Evolutionary conservation across 2,797 vertebrate genomes (phyloP).

Genomic region (Simalia tracyae): DNA sequence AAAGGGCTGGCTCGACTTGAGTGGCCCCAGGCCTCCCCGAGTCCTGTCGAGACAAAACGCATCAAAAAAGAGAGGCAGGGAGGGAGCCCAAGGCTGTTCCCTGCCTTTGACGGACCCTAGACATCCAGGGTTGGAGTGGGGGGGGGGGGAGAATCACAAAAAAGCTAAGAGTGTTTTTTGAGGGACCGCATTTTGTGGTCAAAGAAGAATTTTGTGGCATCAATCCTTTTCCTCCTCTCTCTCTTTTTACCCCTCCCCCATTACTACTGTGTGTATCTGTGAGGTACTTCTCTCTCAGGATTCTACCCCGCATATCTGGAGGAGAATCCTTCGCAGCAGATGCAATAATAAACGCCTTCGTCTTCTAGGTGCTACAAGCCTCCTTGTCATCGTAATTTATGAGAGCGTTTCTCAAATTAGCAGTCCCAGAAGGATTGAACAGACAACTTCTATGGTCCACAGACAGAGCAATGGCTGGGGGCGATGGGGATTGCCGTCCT

Average conservation of each 20-base stretch:
- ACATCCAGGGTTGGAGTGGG: neutral
- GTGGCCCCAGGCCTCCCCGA: constrained; percentile 96
- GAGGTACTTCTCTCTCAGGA: neutral
- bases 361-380: neutral
- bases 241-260: neutral
- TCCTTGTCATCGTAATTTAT: neutral
- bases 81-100: neutral
- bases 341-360: neutral
- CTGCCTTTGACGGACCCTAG: neutral
- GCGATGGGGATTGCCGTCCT: neutral
- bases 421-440: neutral
- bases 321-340: neutral
- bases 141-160: neutral
- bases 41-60: constrained; percentile 77
- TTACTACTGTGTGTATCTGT: neutral
- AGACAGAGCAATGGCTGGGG: neutral
- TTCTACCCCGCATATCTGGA: neutral
- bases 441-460: neutral
- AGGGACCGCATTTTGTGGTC: neutral
- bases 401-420: neutral
- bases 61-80: neutral
- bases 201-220: neutral
- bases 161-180: neutral
- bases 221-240: neutral
- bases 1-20: constrained; percentile 85